Evolutionary conservation across 2,797 vertebrate species (phyloP).

Genomic region (Hoplostethus atlanticus): DNA sequence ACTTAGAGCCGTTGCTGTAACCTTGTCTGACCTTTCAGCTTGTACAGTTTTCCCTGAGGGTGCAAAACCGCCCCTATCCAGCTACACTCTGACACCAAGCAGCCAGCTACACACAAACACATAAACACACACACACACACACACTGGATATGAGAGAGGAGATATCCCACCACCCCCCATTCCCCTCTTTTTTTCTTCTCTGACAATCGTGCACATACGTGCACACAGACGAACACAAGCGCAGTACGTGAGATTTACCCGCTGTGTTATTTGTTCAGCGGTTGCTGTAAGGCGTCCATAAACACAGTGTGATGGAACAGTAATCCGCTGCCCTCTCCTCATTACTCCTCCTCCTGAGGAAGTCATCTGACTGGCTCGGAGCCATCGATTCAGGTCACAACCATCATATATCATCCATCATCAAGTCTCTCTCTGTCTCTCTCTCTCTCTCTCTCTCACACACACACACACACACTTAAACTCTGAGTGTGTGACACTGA

Average conservation of each 20-base stretch:
- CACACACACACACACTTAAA: constrained; percentile 44
- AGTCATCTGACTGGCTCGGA: constrained; percentile 65
- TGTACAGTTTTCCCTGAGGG: constrained; percentile 47
- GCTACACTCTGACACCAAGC: constrained; percentile 54
- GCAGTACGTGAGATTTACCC: constrained; percentile 39
- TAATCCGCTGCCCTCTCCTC: constrained; percentile 70
- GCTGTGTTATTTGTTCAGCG: constrained; percentile 65
- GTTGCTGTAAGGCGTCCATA: constrained; percentile 56
- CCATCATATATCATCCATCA: constrained; percentile 78
- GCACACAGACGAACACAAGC: constrained; percentile 31
- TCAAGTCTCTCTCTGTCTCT: constrained; percentile 41
- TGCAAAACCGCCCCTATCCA: constrained; percentile 41
- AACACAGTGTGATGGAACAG: constrained; percentile 70
- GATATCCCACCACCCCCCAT: constrained; percentile 25
- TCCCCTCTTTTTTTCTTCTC: constrained; percentile 7
- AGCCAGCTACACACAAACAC: constrained; percentile 53
- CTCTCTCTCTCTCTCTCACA: constrained; percentile 45
- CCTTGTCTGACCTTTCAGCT: constrained; percentile 62
- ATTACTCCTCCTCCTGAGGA: constrained; percentile 72
- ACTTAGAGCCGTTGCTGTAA: constrained; percentile 51
- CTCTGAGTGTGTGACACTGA: constrained; percentile 48
- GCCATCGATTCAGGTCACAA: constrained; percentile 76
- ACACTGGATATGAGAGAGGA: constrained; percentile 28
- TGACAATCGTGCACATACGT: constrained; percentile 14
- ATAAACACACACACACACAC: constrained; percentile 35